Base-by-base conservation (phyloP, 1,140 invertebrate genomes). In the Odontomachus brunneus region DNA sequence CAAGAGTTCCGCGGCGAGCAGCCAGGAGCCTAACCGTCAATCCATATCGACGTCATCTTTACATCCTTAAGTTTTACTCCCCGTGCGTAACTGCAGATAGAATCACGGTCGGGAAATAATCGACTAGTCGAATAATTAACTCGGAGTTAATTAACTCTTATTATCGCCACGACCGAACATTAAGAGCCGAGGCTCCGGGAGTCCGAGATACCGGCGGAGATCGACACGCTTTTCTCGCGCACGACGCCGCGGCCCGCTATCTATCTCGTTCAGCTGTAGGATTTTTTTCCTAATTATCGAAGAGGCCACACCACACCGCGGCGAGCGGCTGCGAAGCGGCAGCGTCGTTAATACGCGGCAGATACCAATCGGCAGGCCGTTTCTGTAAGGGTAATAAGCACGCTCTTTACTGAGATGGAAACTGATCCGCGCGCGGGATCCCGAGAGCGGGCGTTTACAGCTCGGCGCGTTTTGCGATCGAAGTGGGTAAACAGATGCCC, bases 401-500 rank as follows among this genome's bases (percentile, higher is more conserved):
- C 14, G 73, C 87, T 62, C 67, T 55, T 48, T 57, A 71, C 72
- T 60, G 74, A 83, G 84, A 82, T 86, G 69, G 60, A 88, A 88
- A 84, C 83, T 83, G 83, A 80, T 82, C 72, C 76, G 74, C 59
- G 71, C 71, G 71, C 29, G 29, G n/a, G n/a, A 84, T 88, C 83
- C 82, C 66, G 82, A 76, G 19, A 84, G 9, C 75, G 57, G 82
- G 82, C 82, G 75, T 88, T 88, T 87, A 88, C 73, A 63, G 83
- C 44, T 66, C 75, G 82, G 51, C 65, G 53, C 65, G 65, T 88
- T 87, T 89, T 53, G 82, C 89, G 89, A 83, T 87, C 87, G 26
- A 91, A 90, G 85, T 90, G 88, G 80, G 87, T 92, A 91, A 92
- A 92, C 91, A 86, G 88, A 91, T 91, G 89, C 78, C 82, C 84